A percentile compares a stretch with the other conserved stretches of the same genome.
phyloP scores from a whole-genome alignment of 2,797 vertebrate species.

The Sebastes goodei region DNA sequence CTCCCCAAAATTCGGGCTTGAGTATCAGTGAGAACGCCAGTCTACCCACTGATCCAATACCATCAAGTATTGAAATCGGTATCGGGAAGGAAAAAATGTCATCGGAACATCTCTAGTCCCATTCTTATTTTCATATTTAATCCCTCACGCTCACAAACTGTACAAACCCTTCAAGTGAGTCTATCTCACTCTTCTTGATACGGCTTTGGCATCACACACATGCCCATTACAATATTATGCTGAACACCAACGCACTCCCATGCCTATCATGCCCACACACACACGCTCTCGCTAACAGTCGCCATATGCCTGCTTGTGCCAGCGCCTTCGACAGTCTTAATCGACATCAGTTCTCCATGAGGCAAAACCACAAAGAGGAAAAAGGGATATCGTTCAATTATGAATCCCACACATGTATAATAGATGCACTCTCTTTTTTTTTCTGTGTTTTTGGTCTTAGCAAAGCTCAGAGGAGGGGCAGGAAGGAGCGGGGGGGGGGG shows the following conservation, averaged over 20 bases:
- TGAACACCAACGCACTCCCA: slow-evolving; percentile 12
- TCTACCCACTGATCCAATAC: no score
- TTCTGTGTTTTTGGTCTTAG: slow-evolving; percentile 49
- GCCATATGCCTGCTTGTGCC: slow-evolving; percentile 32
- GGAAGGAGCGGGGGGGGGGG: not conserved
- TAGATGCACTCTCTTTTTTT: slow-evolving; percentile 52
- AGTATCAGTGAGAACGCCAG: no score
- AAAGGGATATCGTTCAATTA: slow-evolving; percentile 76
- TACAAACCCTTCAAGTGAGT: not conserved
- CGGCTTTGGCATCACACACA: not conserved
- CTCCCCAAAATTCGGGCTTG: no score
- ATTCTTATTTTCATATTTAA: not conserved
- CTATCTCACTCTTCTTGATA: not conserved
- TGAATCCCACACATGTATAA: slow-evolving; percentile 76
- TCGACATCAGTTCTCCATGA: slow-evolving; percentile 58
- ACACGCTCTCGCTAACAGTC: slow-evolving; percentile 16
- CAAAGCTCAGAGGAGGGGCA: slow-evolving; percentile 5
- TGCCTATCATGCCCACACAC: slow-evolving; percentile 11
- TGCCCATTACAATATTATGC: not conserved
- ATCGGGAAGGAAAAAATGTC: no score
- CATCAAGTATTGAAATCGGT: no score
- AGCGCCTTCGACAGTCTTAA: slow-evolving; percentile 36
- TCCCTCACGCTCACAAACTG: not conserved
- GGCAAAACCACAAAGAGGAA: slow-evolving; percentile 68
- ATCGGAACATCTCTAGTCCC: no score